Conservation (phyloP, 2,797 vertebrate species). For the Pyrrhura leucotis region DNA sequence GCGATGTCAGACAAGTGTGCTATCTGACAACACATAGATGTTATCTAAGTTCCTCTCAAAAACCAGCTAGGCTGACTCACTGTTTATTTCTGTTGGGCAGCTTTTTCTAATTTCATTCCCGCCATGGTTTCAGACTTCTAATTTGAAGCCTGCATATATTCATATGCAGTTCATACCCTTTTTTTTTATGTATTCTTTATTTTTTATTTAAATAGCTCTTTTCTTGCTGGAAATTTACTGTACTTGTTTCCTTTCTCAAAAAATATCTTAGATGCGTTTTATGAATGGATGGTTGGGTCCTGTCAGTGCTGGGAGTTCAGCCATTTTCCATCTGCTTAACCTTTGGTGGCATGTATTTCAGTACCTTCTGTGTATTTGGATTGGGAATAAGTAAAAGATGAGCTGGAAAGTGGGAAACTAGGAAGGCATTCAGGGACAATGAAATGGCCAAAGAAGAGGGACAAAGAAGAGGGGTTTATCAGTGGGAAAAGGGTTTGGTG, state of each 20-base stretch:
- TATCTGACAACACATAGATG: background rate
- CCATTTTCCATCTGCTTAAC: background rate
- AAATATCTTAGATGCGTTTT: background rate
- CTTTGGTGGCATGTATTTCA: background rate
- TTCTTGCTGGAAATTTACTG: background rate
- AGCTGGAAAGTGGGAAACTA: background rate
- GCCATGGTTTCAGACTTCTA: background rate
- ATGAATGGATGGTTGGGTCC: background rate
- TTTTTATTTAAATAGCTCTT: background rate
- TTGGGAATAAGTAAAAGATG: background rate
- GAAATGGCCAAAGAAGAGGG: background rate
- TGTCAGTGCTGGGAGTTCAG: background rate
- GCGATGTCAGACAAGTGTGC: background rate
- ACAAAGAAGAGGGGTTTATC: background rate
- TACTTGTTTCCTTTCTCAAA: background rate
- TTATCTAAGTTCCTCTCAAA: background rate
- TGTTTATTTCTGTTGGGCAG: background rate
- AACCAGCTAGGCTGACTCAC: background rate
- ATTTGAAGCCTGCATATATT: background rate
- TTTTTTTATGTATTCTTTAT: background rate
- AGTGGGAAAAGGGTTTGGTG: background rate
- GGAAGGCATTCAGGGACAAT: background rate
- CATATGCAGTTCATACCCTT: background rate
- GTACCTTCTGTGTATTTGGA: background rate
- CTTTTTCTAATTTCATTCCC: background rate